Evolutionary conservation across 2,113 vertebrate genomes (phyloP).

Genomic region (Galemys pyrenaicus): DNA sequence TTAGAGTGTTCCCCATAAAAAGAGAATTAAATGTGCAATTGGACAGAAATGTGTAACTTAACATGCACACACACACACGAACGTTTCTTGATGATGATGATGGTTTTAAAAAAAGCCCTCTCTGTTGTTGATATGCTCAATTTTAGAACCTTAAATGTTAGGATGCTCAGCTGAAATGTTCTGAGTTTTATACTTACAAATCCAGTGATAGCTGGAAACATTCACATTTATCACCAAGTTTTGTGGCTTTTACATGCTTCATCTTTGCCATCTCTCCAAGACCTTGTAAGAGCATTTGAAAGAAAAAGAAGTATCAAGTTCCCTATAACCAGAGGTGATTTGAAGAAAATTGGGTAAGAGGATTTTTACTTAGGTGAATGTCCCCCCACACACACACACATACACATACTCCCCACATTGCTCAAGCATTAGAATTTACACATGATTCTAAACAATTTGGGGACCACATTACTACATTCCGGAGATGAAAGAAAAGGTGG

Average conservation of each 20-base stretch:
- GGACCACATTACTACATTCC: neutral
- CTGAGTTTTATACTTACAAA: neutral
- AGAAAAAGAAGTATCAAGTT: neutral
- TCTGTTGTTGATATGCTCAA: neutral
- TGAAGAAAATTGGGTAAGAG: neutral
- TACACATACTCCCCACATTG: neutral
- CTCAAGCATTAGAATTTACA: constrained; percentile 20
- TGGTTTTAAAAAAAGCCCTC: neutral
- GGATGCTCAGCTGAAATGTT: neutral
- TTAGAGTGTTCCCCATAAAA: neutral
- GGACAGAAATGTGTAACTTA: neutral
- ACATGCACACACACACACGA: neutral
- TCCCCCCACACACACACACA: too few relatives aligned
- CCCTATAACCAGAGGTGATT: neutral
- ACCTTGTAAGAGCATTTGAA: constrained; percentile 10
- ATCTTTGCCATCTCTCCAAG: constrained; percentile 1
- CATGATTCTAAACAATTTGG: constrained; percentile 2
- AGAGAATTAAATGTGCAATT: neutral
- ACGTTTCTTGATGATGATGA: neutral
- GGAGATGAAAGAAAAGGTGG: neutral
- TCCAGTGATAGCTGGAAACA: neutral
- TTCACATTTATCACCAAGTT: neutral
- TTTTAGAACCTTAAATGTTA: constrained; percentile 33
- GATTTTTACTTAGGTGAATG: neutral
- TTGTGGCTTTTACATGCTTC: neutral